phyloP scores from a whole-genome alignment of 2,113 vertebrate genomes.

The Crotophaga sulcirostris region DNA sequence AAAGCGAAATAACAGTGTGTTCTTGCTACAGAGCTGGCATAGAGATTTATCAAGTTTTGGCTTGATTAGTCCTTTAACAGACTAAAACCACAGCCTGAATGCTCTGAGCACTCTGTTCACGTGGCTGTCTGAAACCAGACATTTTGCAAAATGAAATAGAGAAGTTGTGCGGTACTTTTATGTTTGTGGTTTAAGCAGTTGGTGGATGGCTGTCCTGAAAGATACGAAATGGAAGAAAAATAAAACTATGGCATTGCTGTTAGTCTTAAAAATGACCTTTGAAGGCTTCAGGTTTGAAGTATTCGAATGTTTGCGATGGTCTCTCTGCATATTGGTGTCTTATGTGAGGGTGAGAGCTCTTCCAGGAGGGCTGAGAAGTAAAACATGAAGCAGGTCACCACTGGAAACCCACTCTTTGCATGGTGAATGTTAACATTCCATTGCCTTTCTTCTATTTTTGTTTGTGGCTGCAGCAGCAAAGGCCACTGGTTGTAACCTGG shows the following conservation, averaged over 20 bases:
- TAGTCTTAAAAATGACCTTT: background rate
- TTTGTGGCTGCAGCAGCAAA: conserved; percentile 76
- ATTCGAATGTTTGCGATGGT: background rate
- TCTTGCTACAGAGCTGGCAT: background rate
- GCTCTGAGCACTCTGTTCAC: background rate
- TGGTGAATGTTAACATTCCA: background rate
- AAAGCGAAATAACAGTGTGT: background rate
- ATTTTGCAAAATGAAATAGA: background rate
- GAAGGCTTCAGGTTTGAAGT: background rate
- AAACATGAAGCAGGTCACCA: background rate
- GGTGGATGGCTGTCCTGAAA: background rate
- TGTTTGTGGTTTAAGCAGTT: background rate
- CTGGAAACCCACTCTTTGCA: background rate
- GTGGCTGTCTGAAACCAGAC: background rate
- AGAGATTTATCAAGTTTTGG: background rate
- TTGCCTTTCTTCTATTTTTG: background rate
- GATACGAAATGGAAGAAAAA: background rate
- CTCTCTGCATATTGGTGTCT: background rate
- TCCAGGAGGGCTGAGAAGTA: background rate
- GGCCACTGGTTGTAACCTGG: conserved; percentile 79
- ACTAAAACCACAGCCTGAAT: background rate
- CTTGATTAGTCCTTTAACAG: background rate
- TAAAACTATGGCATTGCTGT: background rate
- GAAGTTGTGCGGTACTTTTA: background rate
- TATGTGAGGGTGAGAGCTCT: background rate